Base-by-base conservation (phyloP, 2,797 vertebrate genomes). In the Synaphobranchus kaupii region DNA sequence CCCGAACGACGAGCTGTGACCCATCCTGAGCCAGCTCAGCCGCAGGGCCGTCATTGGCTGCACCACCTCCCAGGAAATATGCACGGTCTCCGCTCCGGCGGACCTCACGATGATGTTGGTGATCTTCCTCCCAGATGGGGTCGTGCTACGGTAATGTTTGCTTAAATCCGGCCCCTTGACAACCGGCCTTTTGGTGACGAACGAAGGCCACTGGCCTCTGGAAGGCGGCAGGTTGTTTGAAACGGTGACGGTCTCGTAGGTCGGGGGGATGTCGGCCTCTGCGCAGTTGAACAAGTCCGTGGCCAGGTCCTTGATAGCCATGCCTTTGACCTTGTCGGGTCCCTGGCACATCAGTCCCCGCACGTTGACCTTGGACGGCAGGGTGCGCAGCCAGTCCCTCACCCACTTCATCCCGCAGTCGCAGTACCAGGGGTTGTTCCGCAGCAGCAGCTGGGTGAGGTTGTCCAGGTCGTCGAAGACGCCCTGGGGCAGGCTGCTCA, bases 11-110 rank as follows among this genome's bases (percentile, higher is more conserved):
- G 99, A 97, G 92, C 97, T 99, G 91, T 99, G 98, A 78, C 98
- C 98, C 95, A 99, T 95, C 95, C 98, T 99, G 89, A 99, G 96
- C 99, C 99, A 99, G 92, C 98, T 99, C 90, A 99, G 98, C 90
- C 98, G 96, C 87, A 99, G 95, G 90, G 98, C 98, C 20, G 98
- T 98, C 97, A 99, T 98, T 0, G 99, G 98, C 92, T 98, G 96
- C 87, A 97, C 97, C 93, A 99, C 97, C 93, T 97, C 98, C 99
- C 99, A 99, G 92, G 98, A 98, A 94, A 99, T 99, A 93, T 98
- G 98, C 89, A 99, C 98, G 10, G 97, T 97, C 90, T 99, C 98
- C 22, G 97, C 94, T 89, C 96, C 98, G 88, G 97, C 98, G 5
- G 98, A 98, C 94, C 98, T 99, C 91, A 99, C 97, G 88, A 96